Conservation (phyloP, 2,888 invertebrate species). For the Blomia tropicalis region DNA sequence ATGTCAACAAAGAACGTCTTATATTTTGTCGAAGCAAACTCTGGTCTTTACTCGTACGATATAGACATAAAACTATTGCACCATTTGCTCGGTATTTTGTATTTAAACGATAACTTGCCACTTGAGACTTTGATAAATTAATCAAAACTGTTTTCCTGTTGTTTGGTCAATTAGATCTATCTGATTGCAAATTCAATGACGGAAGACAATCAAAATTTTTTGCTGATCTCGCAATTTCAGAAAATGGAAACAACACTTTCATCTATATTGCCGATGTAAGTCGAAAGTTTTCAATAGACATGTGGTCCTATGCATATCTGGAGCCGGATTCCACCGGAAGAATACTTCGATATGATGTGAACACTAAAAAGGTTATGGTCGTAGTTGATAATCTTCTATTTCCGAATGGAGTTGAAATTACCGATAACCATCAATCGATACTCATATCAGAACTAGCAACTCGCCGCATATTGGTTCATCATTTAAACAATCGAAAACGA, state of each 20-base stretch:
- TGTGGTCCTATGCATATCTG: constrained; percentile 17
- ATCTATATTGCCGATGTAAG: constrained; percentile 22
- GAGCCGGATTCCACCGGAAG: constrained; percentile 19
- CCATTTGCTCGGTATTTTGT: constrained; percentile 3
- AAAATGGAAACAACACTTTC: neutral
- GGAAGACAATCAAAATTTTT: constrained; percentile 19
- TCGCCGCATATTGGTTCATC: constrained; percentile 49
- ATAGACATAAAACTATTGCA: neutral
- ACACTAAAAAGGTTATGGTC: neutral
- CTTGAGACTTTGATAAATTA: neutral
- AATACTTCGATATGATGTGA: constrained; percentile 7
- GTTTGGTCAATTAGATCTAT: neutral
- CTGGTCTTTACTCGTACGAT: constrained; percentile 17
- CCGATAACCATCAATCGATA: constrained; percentile 62
- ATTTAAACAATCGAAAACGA: constrained; percentile 62
- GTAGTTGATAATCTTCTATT: constrained; percentile 20
- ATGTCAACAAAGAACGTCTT: neutral
- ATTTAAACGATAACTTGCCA: neutral
- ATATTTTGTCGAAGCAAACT: constrained; percentile 20
- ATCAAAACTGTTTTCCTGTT: neutral
- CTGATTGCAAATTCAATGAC: neutral
- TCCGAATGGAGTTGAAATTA: constrained; percentile 69
- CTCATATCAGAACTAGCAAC: constrained; percentile 56
- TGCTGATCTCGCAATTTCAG: constrained; percentile 14
- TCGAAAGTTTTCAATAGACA: constrained; percentile 18